Percentiles rank a stretch among this genome's conserved stretches.
Conservation (phyloP, 1,140 invertebrate genomes). For the Hylaeus volcanicus region DNA sequence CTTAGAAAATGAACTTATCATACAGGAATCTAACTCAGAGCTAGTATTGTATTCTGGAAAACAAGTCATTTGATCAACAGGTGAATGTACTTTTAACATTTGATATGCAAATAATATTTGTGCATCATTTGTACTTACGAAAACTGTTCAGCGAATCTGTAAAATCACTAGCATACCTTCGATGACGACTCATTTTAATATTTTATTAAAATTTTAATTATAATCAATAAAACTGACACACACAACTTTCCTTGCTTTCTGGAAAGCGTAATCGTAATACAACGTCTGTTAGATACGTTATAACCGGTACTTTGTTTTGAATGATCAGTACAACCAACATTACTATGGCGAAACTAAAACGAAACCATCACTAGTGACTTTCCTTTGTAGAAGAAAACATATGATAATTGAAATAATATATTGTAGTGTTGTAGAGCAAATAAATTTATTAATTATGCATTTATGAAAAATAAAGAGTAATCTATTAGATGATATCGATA, state of each 20-base stretch:
- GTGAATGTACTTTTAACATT: background rate
- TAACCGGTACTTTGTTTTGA: slow-evolving; percentile 19
- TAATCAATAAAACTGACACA: background rate
- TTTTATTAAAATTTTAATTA: background rate
- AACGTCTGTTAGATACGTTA: slow-evolving; percentile 4
- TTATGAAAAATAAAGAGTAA: no score
- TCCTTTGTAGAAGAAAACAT: no score
- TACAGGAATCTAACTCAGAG: background rate
- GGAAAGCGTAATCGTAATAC: background rate
- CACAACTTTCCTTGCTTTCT: background rate
- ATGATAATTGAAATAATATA: no score
- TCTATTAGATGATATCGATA: no score
- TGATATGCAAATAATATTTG: background rate
- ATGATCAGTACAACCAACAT: slow-evolving; percentile 37
- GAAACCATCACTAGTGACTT: no score
- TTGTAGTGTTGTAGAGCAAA: no score
- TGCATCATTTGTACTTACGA: slow-evolving; percentile 43
- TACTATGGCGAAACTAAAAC: background rate
- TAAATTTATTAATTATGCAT: no score
- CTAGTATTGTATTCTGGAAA: slow-evolving; percentile 20
- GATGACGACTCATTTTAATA: slow-evolving; percentile 37
- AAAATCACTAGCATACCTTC: slow-evolving; percentile 51
- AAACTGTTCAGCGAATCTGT: slow-evolving; percentile 43
- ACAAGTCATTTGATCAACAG: background rate
- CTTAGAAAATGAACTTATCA: background rate